phyloP scores from a whole-genome alignment of 2,797 vertebrate genomes.

The Pseudocheirus occidentalis region DNA sequence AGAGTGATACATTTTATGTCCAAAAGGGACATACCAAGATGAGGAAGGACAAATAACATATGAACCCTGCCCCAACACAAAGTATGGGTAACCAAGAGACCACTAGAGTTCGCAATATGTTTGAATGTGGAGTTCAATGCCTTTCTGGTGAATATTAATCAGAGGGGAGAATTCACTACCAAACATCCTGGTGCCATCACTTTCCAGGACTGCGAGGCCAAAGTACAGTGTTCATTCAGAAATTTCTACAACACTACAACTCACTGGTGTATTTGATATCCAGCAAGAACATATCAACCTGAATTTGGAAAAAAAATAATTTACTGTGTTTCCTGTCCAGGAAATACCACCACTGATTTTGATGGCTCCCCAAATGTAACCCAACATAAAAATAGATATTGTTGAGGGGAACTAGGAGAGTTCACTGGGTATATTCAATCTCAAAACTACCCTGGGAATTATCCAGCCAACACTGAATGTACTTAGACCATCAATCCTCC shows the following conservation, averaged over 20 bases:
- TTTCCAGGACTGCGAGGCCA: too few relatives aligned
- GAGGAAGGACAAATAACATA: conserved; percentile 92
- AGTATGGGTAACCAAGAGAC: conserved; percentile 85
- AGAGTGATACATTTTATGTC: conserved; percentile 89
- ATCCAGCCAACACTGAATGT: conserved; percentile 96
- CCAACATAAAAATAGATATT: conserved; percentile 97
- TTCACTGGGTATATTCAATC: conserved; percentile 97
- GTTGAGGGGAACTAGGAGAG: conserved; percentile 96
- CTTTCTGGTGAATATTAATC: too few relatives aligned
- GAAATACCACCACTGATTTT: conserved; percentile 97
- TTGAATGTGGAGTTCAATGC: conserved; percentile 89
- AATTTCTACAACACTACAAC: conserved; percentile 97
- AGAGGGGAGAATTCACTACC: too few relatives aligned
- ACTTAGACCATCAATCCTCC: conserved; percentile 97
- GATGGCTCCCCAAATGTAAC: conserved; percentile 97
- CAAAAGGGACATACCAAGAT: conserved; percentile 90
- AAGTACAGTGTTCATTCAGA: conserved; percentile 98
- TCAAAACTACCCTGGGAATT: conserved; percentile 98
- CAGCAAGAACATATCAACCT: conserved; percentile 91
- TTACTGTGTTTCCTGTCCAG: conserved; percentile 94
- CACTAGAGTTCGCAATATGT: conserved; percentile 87
- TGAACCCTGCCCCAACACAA: conserved; percentile 87
- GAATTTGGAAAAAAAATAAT: conserved; percentile 98
- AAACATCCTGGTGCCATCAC: too few relatives aligned
- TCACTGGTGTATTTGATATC: conserved; percentile 96